These are phyloP conservation scores for Platycheirus rosarum DNA, from an alignment of 2,888 invertebrate genomes.

Conservation along the genomic window DNA sequence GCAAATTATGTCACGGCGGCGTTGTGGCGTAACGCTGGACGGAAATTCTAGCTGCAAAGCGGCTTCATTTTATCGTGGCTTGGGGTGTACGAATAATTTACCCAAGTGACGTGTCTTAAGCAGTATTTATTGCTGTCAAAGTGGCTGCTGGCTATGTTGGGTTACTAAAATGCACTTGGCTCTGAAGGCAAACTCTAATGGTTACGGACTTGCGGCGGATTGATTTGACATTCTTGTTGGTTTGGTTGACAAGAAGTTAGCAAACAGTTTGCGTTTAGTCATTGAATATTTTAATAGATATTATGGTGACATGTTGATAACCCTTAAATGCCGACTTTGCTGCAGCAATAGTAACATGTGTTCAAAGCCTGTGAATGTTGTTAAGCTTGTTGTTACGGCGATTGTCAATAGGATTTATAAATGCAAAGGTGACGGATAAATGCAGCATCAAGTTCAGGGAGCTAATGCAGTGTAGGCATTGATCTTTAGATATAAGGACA, in stretches of 20 bases:
- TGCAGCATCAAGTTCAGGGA: background rate
- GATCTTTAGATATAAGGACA: background rate
- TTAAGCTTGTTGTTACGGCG: background rate
- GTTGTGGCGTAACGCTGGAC: background rate
- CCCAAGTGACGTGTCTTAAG: constrained; percentile 57
- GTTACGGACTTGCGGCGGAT: constrained; percentile 33
- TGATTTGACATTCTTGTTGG: constrained; percentile 57
- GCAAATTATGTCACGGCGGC: constrained; percentile 69
- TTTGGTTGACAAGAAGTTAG: constrained; percentile 41
- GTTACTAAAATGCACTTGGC: constrained; percentile 12
- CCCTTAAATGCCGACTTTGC: constrained; percentile 19
- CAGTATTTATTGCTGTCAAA: constrained; percentile 63
- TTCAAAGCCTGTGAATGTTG: constrained; percentile 1
- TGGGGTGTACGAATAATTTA: constrained; percentile 58
- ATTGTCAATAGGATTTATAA: background rate
- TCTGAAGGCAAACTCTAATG: constrained; percentile 21
- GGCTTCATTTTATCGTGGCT: constrained; percentile 64
- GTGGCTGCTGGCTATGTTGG: constrained; percentile 18
- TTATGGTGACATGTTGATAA: constrained; percentile 52
- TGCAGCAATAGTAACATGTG: background rate
- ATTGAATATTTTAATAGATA: constrained; percentile 57
- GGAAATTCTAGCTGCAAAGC: constrained; percentile 36
- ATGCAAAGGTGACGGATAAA: background rate
- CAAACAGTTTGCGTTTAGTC: constrained; percentile 33
- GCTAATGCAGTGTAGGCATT: background rate